Percentiles rank a stretch among this genome's conserved stretches.
Conservation (phyloP, 2,888 invertebrate species). For the Coenonympha glycerion region DNA sequence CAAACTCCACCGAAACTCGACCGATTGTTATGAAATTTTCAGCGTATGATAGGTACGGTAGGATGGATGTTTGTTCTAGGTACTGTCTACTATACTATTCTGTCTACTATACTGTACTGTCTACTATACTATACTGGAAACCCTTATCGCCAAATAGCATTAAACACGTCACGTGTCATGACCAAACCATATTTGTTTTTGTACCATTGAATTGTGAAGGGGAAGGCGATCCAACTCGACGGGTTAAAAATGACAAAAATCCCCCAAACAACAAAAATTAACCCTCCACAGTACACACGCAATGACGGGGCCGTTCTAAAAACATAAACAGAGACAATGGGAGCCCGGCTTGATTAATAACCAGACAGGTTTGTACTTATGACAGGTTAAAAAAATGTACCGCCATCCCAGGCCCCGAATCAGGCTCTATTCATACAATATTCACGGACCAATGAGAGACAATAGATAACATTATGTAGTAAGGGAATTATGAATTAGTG, state of each 20-base stretch:
- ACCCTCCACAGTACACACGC: constrained; percentile 13
- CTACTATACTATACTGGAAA: too few species aligned
- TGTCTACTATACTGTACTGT: too few species aligned
- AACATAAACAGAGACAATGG: constrained; percentile 22
- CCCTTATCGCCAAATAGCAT: too few species aligned
- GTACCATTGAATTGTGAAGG: too few species aligned
- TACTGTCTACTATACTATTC: too few species aligned
- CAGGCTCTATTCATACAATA: constrained; percentile 50
- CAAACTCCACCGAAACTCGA: too few species aligned
- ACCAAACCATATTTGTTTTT: too few species aligned
- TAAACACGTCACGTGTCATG: too few species aligned
- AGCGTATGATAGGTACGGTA: too few species aligned
- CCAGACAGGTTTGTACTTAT: constrained; percentile 40
- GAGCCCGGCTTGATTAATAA: constrained; percentile 51
- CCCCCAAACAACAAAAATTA: constrained; percentile 19
- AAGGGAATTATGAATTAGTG: neutral
- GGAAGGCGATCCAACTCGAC: too few species aligned
- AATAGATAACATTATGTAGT: neutral
- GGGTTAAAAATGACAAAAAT: constrained; percentile 9
- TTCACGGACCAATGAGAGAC: neutral
- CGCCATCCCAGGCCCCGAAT: constrained; percentile 58
- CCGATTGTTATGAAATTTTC: too few species aligned
- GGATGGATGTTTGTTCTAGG: too few species aligned
- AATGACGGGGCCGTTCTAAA: constrained; percentile 18
- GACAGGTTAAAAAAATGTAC: constrained; percentile 51